These are phyloP conservation scores for Mellivora capensis DNA, from an alignment of 2,113 vertebrate genomes.

Conservation along the genomic window DNA sequence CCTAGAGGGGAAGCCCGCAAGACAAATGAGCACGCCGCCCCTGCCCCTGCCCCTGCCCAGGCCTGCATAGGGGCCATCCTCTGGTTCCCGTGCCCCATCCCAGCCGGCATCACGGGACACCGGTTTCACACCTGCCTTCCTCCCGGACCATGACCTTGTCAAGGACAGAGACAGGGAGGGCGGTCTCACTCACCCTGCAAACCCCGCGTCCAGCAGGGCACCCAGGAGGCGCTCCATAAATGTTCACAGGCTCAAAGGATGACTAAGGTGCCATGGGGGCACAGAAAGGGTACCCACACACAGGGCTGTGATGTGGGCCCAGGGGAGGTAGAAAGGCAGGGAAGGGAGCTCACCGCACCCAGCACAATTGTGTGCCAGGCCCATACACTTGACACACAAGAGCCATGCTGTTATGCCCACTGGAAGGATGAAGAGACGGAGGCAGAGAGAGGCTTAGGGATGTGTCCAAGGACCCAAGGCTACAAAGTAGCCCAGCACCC, in stretches of 20 bases:
- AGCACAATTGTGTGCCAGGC: not conserved
- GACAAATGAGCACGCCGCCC: too few species aligned
- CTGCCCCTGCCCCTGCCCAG: accelerated
- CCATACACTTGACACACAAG: not conserved
- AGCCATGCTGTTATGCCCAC: accelerated
- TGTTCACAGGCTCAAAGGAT: accelerated
- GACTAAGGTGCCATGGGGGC: accelerated
- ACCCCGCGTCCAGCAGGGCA: accelerated
- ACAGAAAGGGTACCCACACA: accelerated
- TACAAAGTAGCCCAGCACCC: not conserved
- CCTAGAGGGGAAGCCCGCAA: accelerated
- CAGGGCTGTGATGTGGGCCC: not conserved
- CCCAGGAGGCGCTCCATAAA: not conserved
- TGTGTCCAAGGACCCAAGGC: not conserved
- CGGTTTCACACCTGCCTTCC: not conserved
- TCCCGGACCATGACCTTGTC: not conserved
- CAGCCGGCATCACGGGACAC: not conserved
- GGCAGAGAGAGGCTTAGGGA: not conserved
- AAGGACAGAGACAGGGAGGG: not conserved
- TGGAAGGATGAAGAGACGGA: not conserved
- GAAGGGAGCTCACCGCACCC: too few species aligned
- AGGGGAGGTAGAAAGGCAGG: accelerated
- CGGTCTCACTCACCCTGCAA: not conserved
- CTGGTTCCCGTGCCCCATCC: not conserved
- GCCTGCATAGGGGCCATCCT: accelerated